These are phyloP conservation scores for Campoletis raptor DNA, from an alignment of 2,888 invertebrate species.

Conservation along the genomic window DNA sequence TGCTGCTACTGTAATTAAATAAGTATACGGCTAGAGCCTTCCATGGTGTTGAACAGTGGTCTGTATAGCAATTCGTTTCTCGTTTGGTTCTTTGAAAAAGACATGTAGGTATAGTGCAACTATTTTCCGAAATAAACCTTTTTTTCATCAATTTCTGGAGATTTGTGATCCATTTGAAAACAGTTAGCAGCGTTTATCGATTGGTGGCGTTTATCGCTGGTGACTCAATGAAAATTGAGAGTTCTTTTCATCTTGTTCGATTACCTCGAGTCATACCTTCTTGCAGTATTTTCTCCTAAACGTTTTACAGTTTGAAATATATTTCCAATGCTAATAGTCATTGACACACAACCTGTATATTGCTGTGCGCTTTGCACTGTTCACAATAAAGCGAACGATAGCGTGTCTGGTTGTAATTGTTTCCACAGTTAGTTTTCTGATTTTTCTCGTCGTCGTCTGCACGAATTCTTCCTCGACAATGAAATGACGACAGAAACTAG, in stretches of 20 bases:
- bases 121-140: background rate
- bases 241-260: background rate
- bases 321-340: background rate
- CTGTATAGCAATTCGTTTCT: slow-evolving; percentile 12
- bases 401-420: slow-evolving; percentile 54
- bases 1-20: slow-evolving; percentile 58
- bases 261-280: background rate
- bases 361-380: background rate
- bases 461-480: slow-evolving; percentile 3
- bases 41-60: slow-evolving; percentile 12
- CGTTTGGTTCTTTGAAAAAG: slow-evolving; percentile 7
- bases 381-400: slow-evolving; percentile 10
- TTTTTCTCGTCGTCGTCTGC: slow-evolving; percentile 35
- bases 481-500: slow-evolving; percentile 46
- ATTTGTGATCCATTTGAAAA: background rate
- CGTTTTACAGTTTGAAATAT: background rate
- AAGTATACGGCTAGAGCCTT: slow-evolving; percentile 49
- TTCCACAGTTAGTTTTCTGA: slow-evolving; percentile 38
- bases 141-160: background rate
- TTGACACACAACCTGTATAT: background rate
- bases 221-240: background rate
- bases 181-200: background rate
- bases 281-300: background rate
- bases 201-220: background rate
- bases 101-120: background rate